Percentiles rank a stretch among this genome's conserved stretches.
phyloP scores from a whole-genome alignment of 2,113 vertebrate genomes.

The Pangasianodon hypophthalmus region DNA sequence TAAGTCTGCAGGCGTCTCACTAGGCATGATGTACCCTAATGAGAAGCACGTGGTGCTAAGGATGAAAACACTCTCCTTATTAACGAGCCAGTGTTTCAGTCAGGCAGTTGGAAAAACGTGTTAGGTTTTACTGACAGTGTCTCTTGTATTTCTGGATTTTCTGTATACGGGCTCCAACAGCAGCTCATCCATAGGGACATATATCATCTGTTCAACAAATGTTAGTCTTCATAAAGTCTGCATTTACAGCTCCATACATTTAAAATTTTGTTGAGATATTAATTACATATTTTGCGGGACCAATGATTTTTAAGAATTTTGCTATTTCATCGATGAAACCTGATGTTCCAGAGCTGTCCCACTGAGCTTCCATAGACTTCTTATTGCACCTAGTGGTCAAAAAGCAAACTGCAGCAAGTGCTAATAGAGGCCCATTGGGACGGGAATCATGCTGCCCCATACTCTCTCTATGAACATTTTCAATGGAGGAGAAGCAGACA shows the following conservation, averaged over 20 bases:
- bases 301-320: neutral
- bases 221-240: neutral
- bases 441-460: neutral
- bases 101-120: conserved; percentile 14
- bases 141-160: neutral
- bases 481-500: neutral
- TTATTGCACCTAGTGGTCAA: neutral
- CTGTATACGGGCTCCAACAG: neutral
- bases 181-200: no score
- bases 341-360: neutral
- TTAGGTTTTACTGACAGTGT: neutral
- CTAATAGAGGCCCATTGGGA: neutral
- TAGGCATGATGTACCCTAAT: conserved; percentile 36
- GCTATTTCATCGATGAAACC: neutral
- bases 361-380: neutral
- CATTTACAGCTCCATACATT: neutral
- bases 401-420: neutral
- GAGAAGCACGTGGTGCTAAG: conserved; percentile 38
- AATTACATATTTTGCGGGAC: neutral
- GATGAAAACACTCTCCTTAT: conserved; percentile 13
- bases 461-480: neutral
- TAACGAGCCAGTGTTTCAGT: neutral
- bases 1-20: conserved; percentile 23
- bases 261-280: neutral
- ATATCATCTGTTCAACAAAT: neutral